Conservation (phyloP, 2,113 vertebrate genomes). For the Microcebus ravelobensis region DNA sequence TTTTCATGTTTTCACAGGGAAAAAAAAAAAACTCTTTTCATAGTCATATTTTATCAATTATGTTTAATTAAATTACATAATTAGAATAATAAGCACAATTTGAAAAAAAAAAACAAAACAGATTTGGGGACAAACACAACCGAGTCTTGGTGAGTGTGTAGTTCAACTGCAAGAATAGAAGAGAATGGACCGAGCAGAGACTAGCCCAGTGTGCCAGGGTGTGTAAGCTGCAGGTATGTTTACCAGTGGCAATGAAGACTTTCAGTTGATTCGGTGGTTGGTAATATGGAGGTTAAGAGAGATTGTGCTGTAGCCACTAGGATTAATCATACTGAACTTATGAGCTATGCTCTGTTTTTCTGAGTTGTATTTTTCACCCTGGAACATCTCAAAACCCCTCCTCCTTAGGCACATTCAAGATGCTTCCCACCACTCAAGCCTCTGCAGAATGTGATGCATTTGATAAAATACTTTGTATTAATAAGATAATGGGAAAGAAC, state of each 20-base stretch:
- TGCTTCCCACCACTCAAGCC: no score
- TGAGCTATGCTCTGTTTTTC: neutral
- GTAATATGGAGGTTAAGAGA: neutral
- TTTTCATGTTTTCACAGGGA: neutral
- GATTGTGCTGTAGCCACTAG: neutral
- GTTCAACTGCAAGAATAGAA: neutral
- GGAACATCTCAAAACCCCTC: neutral
- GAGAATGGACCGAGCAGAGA: no score
- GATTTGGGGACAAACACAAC: neutral
- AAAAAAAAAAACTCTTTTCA: neutral
- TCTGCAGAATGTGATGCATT: neutral
- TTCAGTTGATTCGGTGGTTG: neutral
- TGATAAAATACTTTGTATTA: neutral
- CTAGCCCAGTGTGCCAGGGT: no score
- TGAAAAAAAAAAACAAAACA: neutral
- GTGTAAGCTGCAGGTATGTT: accelerated
- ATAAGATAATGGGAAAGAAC: neutral
- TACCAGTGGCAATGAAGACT: no score
- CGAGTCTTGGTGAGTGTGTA: neutral
- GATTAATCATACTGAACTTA: neutral
- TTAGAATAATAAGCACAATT: neutral
- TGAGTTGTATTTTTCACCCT: neutral
- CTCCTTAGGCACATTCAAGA: neutral
- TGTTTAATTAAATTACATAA: neutral
- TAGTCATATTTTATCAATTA: neutral